These are phyloP conservation scores for Drosophila recens DNA, from an alignment of 2,888 invertebrate genomes.

Conservation along the genomic window DNA sequence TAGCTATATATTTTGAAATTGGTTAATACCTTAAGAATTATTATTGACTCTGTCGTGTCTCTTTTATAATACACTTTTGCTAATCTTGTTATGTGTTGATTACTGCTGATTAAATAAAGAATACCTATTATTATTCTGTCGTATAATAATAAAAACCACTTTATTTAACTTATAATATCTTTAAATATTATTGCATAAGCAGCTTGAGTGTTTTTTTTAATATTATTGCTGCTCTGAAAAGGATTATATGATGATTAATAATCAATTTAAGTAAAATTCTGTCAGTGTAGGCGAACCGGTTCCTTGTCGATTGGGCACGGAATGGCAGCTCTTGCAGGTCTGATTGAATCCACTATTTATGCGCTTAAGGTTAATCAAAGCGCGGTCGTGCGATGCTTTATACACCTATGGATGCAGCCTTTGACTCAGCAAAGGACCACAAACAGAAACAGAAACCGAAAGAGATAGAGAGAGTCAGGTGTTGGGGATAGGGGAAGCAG, in stretches of 20 bases:
- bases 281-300: constrained; percentile 51
- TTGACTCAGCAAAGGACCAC: constrained; percentile 23
- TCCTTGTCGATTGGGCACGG: constrained; percentile 60
- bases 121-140: no score
- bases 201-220: not conserved
- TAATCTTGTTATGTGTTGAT: no score
- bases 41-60: no score
- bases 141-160: no score
- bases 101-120: no score
- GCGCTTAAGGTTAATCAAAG: constrained; percentile 82
- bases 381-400: constrained; percentile 77
- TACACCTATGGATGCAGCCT: constrained; percentile 62
- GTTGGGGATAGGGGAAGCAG: constrained; percentile 19
- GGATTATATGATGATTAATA: not conserved
- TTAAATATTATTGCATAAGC: no score
- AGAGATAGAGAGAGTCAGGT: not conserved
- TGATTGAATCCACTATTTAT: constrained; percentile 83
- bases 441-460: not conserved
- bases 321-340: constrained; percentile 64
- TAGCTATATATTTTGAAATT: no score
- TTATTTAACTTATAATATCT: no score
- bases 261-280: constrained; percentile 9
- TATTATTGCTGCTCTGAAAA: not conserved
- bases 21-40: no score
- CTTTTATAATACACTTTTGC: no score